Percentiles rank a stretch among this genome's conserved stretches.
These are phyloP conservation scores for Dipodomys merriami DNA, from an alignment of 2,113 vertebrate genomes.

Conservation along the genomic window DNA sequence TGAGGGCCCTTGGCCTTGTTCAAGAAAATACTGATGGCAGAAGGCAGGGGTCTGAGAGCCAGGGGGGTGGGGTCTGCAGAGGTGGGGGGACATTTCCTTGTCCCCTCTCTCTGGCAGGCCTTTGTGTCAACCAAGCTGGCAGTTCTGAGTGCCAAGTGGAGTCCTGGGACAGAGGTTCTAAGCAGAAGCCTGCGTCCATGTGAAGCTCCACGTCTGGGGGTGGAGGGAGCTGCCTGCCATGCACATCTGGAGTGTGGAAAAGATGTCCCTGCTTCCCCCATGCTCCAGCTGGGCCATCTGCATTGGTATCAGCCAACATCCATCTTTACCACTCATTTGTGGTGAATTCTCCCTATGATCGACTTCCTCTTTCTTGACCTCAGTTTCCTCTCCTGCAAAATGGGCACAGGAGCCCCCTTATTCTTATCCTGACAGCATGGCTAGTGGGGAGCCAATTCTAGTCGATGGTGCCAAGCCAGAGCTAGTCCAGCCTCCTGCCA, in stretches of 20 bases:
- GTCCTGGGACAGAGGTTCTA: neutral
- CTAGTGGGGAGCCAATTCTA: neutral
- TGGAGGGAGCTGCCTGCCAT: too few species aligned
- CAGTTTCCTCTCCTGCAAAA: neutral
- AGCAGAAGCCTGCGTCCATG: rapidly evolving
- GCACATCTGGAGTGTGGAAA: too few species aligned
- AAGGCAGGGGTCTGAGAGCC: neutral
- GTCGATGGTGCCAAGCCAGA: neutral
- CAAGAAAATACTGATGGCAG: neutral
- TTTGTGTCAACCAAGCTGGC: neutral
- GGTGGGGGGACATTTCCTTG: neutral
- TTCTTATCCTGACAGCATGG: neutral
- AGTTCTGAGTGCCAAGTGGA: neutral
- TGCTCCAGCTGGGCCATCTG: rapidly evolving
- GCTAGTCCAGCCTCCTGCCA: neutral
- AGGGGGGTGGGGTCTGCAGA: neutral
- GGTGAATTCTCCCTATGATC: neutral
- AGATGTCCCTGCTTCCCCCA: too few species aligned
- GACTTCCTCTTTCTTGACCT: neutral
- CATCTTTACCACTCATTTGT: too few species aligned
- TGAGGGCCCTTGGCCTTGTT: neutral
- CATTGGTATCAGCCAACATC: neutral
- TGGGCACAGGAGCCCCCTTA: neutral
- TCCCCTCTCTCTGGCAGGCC: neutral
- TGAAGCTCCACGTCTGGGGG: neutral